Conservation (phyloP, 1,140 invertebrate species). For the Aphidius ervi region DNA sequence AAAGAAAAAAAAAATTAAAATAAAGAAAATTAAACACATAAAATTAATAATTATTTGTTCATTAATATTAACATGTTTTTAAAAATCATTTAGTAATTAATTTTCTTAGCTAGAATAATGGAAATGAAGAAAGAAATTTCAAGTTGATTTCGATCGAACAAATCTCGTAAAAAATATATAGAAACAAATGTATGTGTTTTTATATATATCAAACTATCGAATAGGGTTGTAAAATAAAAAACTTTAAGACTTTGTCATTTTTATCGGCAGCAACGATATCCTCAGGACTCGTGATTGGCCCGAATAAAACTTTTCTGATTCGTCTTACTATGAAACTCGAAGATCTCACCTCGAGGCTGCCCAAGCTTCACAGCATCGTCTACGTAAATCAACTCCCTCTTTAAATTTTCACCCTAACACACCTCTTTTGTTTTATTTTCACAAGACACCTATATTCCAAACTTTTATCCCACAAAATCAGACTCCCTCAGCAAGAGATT, state of each 20-base stretch:
- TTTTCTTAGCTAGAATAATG: too few relatives aligned
- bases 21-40: too few relatives aligned
- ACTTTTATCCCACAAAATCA: conserved; percentile 16
- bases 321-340: conserved; percentile 31
- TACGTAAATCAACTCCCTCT: conserved; percentile 31
- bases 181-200: too few relatives aligned
- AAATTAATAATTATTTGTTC: too few relatives aligned
- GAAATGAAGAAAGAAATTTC: too few relatives aligned
- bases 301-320: conserved; percentile 46
- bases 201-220: conserved; percentile 6
- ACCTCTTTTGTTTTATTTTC: conserved; percentile 23
- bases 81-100: too few relatives aligned
- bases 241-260: conserved; percentile 48
- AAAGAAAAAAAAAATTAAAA: background rate
- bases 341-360: conserved; percentile 17
- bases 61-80: too few relatives aligned
- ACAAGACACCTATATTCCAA: background rate
- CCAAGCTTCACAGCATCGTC: conserved; percentile 14
- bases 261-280: conserved; percentile 46
- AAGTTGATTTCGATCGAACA: too few relatives aligned
- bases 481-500: conserved; percentile 3
- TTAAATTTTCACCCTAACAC: background rate
- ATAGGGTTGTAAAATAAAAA: conserved; percentile 23
- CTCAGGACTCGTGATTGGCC: conserved; percentile 38
- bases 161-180: too few relatives aligned